Conservation (phyloP, 2,888 invertebrate species). For the Campoletis raptor region DNA sequence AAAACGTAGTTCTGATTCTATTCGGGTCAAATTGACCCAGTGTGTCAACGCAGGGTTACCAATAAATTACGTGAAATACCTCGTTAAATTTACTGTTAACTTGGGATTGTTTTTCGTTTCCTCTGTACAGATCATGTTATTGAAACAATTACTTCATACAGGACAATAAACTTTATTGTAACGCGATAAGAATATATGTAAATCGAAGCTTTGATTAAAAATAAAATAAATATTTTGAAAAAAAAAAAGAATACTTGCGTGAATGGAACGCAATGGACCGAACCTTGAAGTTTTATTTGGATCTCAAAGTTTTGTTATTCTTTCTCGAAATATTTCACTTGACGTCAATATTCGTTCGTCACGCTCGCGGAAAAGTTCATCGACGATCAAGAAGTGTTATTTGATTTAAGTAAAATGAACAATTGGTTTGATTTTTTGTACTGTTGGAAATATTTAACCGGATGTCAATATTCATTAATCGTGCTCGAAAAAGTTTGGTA, state of each 20-base stretch:
- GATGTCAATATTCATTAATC: neutral
- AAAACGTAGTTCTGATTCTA: no score
- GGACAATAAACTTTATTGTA: neutral
- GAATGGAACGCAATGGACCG: neutral
- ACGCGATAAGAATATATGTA: neutral
- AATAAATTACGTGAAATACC: no score
- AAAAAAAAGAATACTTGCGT: neutral
- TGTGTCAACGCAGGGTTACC: no score
- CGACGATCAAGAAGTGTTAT: neutral
- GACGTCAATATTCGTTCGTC: neutral
- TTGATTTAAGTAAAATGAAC: neutral
- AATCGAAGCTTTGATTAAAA: neutral
- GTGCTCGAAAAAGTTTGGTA: neutral
- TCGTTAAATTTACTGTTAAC: no score
- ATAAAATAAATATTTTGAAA: neutral
- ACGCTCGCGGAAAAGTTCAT: neutral
- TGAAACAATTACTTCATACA: neutral
- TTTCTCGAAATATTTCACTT: neutral
- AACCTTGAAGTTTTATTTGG: neutral
- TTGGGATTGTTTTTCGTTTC: neutral
- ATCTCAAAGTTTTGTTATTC: no score
- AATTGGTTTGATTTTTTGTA: neutral
- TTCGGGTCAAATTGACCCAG: no score
- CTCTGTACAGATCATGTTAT: neutral
- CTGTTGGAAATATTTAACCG: neutral